A percentile compares a stretch with the other conserved stretches of the same genome.
phyloP scores from a whole-genome alignment of 2,797 vertebrate species.

The Diceros bicornis region DNA sequence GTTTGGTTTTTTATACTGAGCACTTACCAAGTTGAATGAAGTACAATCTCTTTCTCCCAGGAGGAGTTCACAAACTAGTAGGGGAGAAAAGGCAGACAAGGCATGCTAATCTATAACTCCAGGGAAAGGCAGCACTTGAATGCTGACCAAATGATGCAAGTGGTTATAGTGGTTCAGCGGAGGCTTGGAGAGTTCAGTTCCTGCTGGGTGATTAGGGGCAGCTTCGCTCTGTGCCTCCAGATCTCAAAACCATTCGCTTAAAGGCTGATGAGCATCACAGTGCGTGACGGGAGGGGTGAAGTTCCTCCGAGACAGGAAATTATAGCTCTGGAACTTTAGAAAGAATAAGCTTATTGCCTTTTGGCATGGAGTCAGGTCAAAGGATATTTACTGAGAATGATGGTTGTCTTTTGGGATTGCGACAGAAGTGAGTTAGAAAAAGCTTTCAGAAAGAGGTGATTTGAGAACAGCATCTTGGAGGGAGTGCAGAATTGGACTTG shows the following conservation, averaged over 20 bases:
- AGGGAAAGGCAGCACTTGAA: not conserved
- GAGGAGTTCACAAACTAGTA: not conserved
- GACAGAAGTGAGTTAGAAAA: slow-evolving; percentile 34
- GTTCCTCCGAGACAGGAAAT: not conserved
- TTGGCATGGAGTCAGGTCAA: slow-evolving; percentile 57
- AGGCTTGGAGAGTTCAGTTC: not conserved
- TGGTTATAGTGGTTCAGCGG: not conserved
- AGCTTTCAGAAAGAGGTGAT: not conserved
- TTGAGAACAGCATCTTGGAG: slow-evolving; percentile 29
- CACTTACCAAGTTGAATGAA: slow-evolving; percentile 42
- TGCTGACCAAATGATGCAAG: not conserved
- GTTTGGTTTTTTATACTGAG: not conserved
- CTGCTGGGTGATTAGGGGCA: not conserved
- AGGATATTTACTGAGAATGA: slow-evolving; percentile 54
- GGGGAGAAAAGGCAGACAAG: slow-evolving; percentile 14
- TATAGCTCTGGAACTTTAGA: slow-evolving; percentile 50
- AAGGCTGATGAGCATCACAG: not conserved
- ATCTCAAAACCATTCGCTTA: not conserved
- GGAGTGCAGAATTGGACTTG: not conserved
- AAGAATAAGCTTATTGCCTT: slow-evolving; percentile 45
- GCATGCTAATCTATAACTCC: not conserved
- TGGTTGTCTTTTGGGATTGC: slow-evolving; percentile 55
- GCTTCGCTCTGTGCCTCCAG: not conserved
- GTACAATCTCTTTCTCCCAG: slow-evolving; percentile 9
- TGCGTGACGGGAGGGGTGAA: not conserved